Evolutionary conservation across 2,113 vertebrate genomes (phyloP).

Genomic region (Channa argus): DNA sequence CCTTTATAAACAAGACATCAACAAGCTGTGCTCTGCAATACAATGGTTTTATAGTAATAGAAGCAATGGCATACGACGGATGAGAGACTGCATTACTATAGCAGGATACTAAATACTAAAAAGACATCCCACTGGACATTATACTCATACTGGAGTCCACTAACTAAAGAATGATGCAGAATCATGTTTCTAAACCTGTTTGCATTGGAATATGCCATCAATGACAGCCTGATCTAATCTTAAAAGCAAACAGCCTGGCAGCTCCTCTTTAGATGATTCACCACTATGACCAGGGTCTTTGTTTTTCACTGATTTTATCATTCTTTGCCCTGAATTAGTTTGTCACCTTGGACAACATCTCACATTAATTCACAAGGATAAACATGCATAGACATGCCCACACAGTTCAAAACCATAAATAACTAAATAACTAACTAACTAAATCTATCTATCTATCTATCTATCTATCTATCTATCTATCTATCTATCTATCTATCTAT

Average conservation of each 20-base stretch:
- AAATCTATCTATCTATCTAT: no score
- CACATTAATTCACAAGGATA: constrained; percentile 39
- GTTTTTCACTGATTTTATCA: constrained; percentile 39
- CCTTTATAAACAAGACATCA: constrained; percentile 63
- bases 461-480: no score
- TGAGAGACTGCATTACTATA: constrained; percentile 25
- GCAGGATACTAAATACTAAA: constrained; percentile 36
- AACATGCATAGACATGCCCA: constrained; percentile 25
- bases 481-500: no score
- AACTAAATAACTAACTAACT: no score
- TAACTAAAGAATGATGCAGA: constrained; percentile 18
- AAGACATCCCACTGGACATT: constrained; percentile 21
- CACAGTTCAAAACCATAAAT: constrained; percentile 1
- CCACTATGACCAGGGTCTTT: constrained; percentile 13
- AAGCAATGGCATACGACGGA: constrained; percentile 37
- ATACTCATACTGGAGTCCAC: constrained; percentile 22
- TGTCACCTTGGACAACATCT: constrained; percentile 47
- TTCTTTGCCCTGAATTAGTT: neutral
- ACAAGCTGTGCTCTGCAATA: constrained; percentile 40
- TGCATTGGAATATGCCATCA: constrained; percentile 20
- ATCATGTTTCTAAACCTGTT: constrained; percentile 39
- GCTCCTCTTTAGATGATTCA: constrained; percentile 40
- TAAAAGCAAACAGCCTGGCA: constrained; percentile 24
- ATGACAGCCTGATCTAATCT: constrained; percentile 44
- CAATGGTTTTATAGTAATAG: constrained; percentile 48